Base-by-base conservation (phyloP, 2,797 vertebrate species). In the Chaenodraco wilsoni region DNA sequence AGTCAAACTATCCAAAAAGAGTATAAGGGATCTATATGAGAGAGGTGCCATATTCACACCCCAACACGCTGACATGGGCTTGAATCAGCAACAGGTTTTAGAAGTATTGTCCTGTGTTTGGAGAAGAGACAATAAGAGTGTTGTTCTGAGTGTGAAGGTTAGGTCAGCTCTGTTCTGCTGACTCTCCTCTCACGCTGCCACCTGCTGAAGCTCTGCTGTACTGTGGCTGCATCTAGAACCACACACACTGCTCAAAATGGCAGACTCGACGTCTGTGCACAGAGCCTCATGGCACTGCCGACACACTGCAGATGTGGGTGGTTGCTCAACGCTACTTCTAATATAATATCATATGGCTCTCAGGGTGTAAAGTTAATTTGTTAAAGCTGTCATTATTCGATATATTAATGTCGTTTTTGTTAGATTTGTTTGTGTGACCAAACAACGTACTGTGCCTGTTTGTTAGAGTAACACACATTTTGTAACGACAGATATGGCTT, bases 211-310 rank as follows among this genome's bases (percentile, higher is more conserved):
- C 69, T 84, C 82, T 73, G 70, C 78, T 89, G 79, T 72, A 72
- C 81, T 84, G 80, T 84, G 71, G 74, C 74, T 83, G 58, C 69
- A 52, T 72, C 74, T 60, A 71, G 21, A 84, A 74, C 75, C 72
- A 45, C 78, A 76, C 75, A 57, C 76, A 65, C 70, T 83, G 76
- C 88, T 89, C 88, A 92, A 93, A 92, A 93, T 93, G 90, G 91
- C 88, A 93, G 90, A 81, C 86, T 58, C 57, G 54, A 74, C 71
- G 60, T 80, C 65, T 60, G 46, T 43, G 76, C 74, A 60, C 69
- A 65, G 64, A 69, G 74, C 65, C 78, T 46, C 68, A 59, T 67
- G 65, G 54, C 65, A 69, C 84, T 79, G 83, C 79, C 86, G 68
- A 84, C 84, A 89, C 76, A 61, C 62, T 72, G 80, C 57, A 73